Conservation (phyloP, 2,888 invertebrate genomes). For the Leptogaster cylindrica region DNA sequence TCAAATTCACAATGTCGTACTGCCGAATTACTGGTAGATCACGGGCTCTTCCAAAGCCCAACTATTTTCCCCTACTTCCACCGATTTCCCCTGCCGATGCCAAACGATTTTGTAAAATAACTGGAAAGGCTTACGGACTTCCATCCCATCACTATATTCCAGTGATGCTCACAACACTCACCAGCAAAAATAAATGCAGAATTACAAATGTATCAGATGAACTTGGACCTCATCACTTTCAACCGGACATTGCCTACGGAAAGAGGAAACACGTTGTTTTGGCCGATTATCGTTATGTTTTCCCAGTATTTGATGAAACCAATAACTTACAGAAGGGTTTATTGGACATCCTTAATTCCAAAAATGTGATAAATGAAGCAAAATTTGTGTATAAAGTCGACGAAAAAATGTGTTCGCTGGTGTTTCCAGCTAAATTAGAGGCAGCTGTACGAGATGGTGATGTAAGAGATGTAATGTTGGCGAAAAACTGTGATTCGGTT, state of each 20-base stretch:
- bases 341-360: constrained; percentile 68
- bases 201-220: constrained; percentile 71
- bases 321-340: constrained; percentile 71
- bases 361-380: constrained; percentile 65
- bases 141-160: constrained; percentile 81
- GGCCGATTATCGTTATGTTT: constrained; percentile 76
- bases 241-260: constrained; percentile 69
- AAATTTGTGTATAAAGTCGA: constrained; percentile 78
- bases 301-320: constrained; percentile 73
- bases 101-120: constrained; percentile 78
- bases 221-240: constrained; percentile 68
- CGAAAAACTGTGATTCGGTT: constrained; percentile 77
- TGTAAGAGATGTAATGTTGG: constrained; percentile 77
- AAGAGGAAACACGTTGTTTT: constrained; percentile 72
- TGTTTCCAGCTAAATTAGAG: constrained; percentile 76
- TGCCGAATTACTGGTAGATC: constrained; percentile 84
- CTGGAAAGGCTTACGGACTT: constrained; percentile 77
- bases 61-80: constrained; percentile 80
- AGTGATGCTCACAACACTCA: constrained; percentile 68
- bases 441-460: constrained; percentile 79
- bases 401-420: constrained; percentile 75
- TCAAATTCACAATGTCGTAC: constrained; percentile 72
- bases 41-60: constrained; percentile 79
- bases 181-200: constrained; percentile 66
- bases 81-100: constrained; percentile 85